These are phyloP conservation scores for Vireo griseus DNA, from an alignment of 2,797 vertebrate genomes.

Conservation along the genomic window DNA sequence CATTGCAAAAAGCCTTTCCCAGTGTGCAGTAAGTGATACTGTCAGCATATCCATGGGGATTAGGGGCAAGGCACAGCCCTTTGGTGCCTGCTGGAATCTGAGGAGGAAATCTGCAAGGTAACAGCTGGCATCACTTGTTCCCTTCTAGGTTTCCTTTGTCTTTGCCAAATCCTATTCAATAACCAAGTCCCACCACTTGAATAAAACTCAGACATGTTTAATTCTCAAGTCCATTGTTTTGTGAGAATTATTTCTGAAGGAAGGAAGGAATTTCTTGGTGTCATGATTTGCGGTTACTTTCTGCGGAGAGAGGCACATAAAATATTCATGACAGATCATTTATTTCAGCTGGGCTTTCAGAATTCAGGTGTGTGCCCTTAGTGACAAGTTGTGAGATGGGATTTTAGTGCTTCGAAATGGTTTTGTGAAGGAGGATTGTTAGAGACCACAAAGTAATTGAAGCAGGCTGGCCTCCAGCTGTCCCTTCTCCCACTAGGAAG, in stretches of 20 bases:
- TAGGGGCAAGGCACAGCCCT: background rate
- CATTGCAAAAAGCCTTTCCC: background rate
- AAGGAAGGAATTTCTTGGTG: background rate
- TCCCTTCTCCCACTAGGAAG: background rate
- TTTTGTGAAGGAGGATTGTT: constrained; percentile 31
- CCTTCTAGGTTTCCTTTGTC: constrained; percentile 15
- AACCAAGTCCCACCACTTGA: background rate
- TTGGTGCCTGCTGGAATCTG: background rate
- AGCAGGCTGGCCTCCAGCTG: constrained; percentile 6
- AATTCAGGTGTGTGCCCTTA: constrained; percentile 6
- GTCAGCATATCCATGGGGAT: background rate
- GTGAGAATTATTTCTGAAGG: background rate
- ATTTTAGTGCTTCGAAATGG: constrained; percentile 9
- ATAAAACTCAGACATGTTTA: background rate
- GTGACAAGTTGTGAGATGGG: constrained; percentile 13
- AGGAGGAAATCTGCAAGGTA: background rate
- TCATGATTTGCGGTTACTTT: background rate
- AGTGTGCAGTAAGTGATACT: background rate
- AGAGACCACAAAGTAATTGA: constrained; percentile 7
- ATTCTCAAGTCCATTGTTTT: background rate
- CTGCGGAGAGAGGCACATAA: background rate
- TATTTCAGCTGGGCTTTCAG: background rate
- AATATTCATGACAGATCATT: background rate
- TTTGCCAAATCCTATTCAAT: background rate
- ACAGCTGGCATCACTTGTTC: constrained; percentile 5